Percentiles rank a stretch among this genome's conserved stretches.
These are phyloP conservation scores for Semibalanus balanoides DNA, from an alignment of 1,140 invertebrate species.

Conservation along the genomic window DNA sequence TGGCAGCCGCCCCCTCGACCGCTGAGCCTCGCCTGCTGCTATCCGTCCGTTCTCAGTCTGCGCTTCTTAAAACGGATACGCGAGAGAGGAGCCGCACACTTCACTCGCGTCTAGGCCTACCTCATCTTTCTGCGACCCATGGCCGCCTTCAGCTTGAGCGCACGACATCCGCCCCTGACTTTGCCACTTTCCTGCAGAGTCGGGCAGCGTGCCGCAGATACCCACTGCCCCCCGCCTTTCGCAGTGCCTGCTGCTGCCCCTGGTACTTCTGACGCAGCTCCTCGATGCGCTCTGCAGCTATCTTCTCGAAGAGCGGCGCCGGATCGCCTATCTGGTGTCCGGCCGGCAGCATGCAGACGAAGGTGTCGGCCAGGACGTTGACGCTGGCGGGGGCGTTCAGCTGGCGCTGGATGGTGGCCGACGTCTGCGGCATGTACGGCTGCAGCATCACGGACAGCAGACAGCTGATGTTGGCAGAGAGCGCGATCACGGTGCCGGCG, in stretches of 20 bases:
- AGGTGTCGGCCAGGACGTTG: conserved; percentile 40
- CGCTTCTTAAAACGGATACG: too few species aligned
- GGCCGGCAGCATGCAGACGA: conserved; percentile 48
- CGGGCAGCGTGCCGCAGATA: too few species aligned
- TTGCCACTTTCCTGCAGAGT: too few species aligned
- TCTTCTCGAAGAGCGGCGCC: conserved; percentile 5
- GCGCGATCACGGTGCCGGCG: conserved; percentile 68
- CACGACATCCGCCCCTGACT: too few species aligned
- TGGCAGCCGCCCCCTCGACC: too few species aligned
- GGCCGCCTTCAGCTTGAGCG: too few species aligned
- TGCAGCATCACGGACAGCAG: conserved; percentile 65
- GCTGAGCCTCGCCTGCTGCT: too few species aligned
- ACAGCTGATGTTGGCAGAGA: conserved; percentile 72
- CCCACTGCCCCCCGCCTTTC: neutral
- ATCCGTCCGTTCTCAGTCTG: too few species aligned
- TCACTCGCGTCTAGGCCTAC: too few species aligned
- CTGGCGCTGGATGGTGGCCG: conserved; percentile 50
- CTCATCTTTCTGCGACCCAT: too few species aligned
- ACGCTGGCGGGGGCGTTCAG: conserved; percentile 42
- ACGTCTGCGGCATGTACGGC: conserved; percentile 82
- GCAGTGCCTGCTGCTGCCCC: conserved; percentile 7
- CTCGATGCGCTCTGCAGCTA: neutral
- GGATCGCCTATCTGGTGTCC: conserved; percentile 77
- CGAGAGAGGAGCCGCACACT: too few species aligned
- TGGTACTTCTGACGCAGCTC: neutral